Percentiles rank a stretch among this genome's conserved stretches.
phyloP scores from a whole-genome alignment of 1,140 invertebrate genomes.

The Cyclargus thomasi region DNA sequence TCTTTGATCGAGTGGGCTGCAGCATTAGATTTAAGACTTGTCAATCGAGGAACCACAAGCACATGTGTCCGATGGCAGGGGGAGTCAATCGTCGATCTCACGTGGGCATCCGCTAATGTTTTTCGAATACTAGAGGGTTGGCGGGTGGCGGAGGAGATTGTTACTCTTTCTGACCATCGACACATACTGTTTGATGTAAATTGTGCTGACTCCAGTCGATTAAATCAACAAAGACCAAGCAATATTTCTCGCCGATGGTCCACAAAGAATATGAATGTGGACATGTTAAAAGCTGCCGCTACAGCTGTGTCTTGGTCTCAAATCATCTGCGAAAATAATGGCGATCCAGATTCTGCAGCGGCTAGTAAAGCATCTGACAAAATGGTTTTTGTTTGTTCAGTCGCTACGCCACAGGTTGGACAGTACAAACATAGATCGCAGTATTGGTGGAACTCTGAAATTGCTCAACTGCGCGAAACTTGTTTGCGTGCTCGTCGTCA shows the following conservation, averaged over 20 bases:
- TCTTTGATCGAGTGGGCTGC: conserved; percentile 27
- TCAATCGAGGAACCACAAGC: conserved; percentile 29
- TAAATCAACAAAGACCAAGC: not conserved
- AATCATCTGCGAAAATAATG: not conserved
- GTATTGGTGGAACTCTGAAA: conserved; percentile 13
- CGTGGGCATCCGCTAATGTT: conserved; percentile 23
- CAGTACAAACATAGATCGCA: not conserved
- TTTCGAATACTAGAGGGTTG: conserved; percentile 22
- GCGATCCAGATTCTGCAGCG: not conserved
- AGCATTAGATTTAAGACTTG: conserved; percentile 24
- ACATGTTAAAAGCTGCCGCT: conserved; percentile 3
- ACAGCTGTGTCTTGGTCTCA: not conserved
- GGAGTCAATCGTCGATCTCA: conserved; percentile 38
- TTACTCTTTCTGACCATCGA: conserved; percentile 41
- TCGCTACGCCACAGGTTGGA: conserved; percentile 5
- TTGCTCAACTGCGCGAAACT: not conserved
- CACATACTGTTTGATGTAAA: conserved; percentile 29
- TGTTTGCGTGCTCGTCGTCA: conserved; percentile 5
- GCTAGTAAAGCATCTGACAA: not conserved
- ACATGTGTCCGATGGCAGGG: conserved; percentile 39
- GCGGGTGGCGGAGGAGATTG: conserved; percentile 35
- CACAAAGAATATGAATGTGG: not conserved
- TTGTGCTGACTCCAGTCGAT: not conserved
- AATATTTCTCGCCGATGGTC: not conserved
- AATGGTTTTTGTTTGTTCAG: not conserved